These are phyloP conservation scores for Cromileptes altivelis DNA, from an alignment of 2,113 vertebrate species.

Conservation along the genomic window DNA sequence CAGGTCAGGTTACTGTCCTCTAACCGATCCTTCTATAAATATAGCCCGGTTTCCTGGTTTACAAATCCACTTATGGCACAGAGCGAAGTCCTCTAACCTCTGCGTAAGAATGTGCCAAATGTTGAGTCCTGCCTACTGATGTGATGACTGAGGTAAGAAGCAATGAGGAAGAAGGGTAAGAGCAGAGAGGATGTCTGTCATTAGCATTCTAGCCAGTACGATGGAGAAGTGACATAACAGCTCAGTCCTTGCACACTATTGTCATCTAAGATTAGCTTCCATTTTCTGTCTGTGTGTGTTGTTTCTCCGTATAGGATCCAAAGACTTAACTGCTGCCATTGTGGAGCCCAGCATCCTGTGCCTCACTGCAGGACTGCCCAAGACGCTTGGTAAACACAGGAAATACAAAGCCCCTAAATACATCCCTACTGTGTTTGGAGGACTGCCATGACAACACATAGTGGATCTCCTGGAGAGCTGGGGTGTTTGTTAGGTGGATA, in stretches of 20 bases:
- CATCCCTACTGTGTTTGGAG: slow-evolving; percentile 82
- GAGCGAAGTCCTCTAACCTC: slow-evolving; percentile 44
- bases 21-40: slow-evolving; percentile 70
- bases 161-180: slow-evolving; percentile 22
- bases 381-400: slow-evolving; percentile 77
- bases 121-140: slow-evolving; percentile 30
- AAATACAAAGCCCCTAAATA: slow-evolving; percentile 79
- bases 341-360: slow-evolving; percentile 64
- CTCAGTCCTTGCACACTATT: slow-evolving; percentile 59
- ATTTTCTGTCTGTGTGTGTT: slow-evolving; percentile 52
- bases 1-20: slow-evolving; percentile 52
- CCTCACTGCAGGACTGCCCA: slow-evolving; percentile 68
- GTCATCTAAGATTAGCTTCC: slow-evolving; percentile 59
- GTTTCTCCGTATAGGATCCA: slow-evolving; percentile 28
- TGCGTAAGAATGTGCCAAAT: slow-evolving; percentile 43
- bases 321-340: slow-evolving; percentile 56
- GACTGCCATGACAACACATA: slow-evolving; percentile 82
- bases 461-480: slow-evolving; percentile 70
- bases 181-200: not conserved
- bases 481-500: slow-evolving; percentile 73
- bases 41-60: slow-evolving; percentile 53
- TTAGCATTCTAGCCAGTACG: slow-evolving; percentile 44
- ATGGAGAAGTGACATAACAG: slow-evolving; percentile 60
- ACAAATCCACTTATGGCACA: slow-evolving; percentile 73
- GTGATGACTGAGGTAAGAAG: slow-evolving; percentile 31